These are phyloP conservation scores for Seriola aureovittata DNA, from an alignment of 2,113 vertebrate genomes.

Conservation along the genomic window DNA sequence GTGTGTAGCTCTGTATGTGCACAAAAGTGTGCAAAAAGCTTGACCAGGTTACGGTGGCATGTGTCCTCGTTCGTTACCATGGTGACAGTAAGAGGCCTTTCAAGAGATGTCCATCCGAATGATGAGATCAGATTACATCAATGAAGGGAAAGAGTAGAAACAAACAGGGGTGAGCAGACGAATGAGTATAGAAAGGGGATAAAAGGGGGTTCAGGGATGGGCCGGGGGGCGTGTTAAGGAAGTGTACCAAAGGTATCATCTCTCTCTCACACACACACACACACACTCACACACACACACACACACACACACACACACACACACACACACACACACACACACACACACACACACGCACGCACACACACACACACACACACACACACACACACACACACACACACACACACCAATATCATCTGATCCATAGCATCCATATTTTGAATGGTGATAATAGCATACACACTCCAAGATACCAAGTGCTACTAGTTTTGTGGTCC, in stretches of 20 bases:
- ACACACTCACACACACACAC: background rate
- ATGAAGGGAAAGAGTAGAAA: slow-evolving; percentile 53
- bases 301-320: background rate
- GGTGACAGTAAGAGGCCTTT: slow-evolving; percentile 69
- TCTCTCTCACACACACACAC: background rate
- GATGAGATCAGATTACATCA: slow-evolving; percentile 73
- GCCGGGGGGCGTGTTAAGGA: slow-evolving; percentile 17
- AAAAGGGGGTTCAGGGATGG: background rate
- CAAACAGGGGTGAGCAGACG: slow-evolving; percentile 43
- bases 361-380: slow-evolving; percentile 28
- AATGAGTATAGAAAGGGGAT: slow-evolving; percentile 36
- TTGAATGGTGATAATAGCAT: background rate
- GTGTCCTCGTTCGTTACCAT: slow-evolving; percentile 68
- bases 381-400: slow-evolving; percentile 5
- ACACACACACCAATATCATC: background rate
- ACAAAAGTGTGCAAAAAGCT: slow-evolving; percentile 23
- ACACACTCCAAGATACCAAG: slow-evolving; percentile 25
- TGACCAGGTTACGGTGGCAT: slow-evolving; percentile 56
- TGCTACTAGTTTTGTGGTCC: slow-evolving; percentile 33
- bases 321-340: no score
- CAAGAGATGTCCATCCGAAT: slow-evolving; percentile 66
- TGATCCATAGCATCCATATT: slow-evolving; percentile 14
- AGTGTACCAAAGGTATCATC: slow-evolving; percentile 32
- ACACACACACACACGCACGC: slow-evolving; percentile 26
- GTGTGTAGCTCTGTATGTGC: background rate